Base-by-base conservation (phyloP, 2,888 invertebrate species). In the Parascotia fuliginaria region DNA sequence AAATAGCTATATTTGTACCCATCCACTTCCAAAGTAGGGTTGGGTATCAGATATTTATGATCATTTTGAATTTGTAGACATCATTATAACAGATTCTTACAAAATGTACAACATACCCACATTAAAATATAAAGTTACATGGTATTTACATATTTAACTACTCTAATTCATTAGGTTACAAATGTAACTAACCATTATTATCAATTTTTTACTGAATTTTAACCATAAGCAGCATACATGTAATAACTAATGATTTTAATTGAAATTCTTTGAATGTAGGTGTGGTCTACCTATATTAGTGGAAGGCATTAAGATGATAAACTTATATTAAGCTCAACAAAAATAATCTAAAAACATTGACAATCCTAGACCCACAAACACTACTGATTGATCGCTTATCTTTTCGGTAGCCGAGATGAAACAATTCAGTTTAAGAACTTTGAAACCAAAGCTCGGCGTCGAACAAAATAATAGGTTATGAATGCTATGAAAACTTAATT, bases 1-100 rank as follows among this genome's bases (percentile, higher is more conserved):
- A 85, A 85, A 83, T 82, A 84, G 66, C 73, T 79, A 52, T 48
- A 61, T 64, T 60, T 56, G 62, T 61, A 51, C 49, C 70, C 75
- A 80, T 36, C 12, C 22, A 33, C 12, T 27, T 16, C 49, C 14
- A 34, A 48, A 48, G 40, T 62, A 59, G 48, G 58, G 42, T 51
- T 61, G 48, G 48, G 40, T 36, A 19, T 48, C 24, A 34, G 14
- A 13, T 16, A 24, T n/a, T n/a, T 29, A 15, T 38, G 15, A 39
- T 27, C 9, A 7, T 28, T 3, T 16, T 19, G 36, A 36, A 19
- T 12, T n/a, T 31, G 9, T 13, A 13, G 19, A 36, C 16, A 12
- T 12, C 11, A 36, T 33, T 33, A 14, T 13, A 32, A 14, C n/a
- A n/a, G 3, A 5, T 32, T 13, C 13, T 31, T 6, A 13, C 7